These are phyloP conservation scores for Zaprionus vittiger DNA, from an alignment of 1,140 invertebrate species.

Conservation along the genomic window DNA sequence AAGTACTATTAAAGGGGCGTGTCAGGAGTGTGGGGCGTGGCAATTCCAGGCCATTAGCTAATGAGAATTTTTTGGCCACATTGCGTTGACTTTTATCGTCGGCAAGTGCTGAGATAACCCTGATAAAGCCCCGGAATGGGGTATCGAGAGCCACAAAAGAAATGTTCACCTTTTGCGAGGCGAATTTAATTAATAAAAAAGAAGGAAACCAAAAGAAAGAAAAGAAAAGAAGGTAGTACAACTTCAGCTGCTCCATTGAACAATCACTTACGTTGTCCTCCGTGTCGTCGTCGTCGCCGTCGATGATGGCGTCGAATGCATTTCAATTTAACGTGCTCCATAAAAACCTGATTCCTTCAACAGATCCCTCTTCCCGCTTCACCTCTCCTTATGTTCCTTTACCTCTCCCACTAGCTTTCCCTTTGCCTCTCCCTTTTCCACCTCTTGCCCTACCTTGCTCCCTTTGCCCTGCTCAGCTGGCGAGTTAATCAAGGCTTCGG, in stretches of 20 bases:
- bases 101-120: slow-evolving; percentile 23
- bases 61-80: slow-evolving; percentile 47
- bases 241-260: slow-evolving; percentile 67
- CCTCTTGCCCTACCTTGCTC: not conserved
- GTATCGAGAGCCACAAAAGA: slow-evolving; percentile 32
- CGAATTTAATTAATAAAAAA: slow-evolving; percentile 75
- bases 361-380: not conserved
- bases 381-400: not conserved
- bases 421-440: not conserved
- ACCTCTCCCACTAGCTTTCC: not conserved
- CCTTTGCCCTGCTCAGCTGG: slow-evolving; percentile 13
- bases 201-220: not conserved
- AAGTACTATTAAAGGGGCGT: slow-evolving; percentile 51
- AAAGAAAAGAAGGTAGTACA: slow-evolving; percentile 7
- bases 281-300: slow-evolving; percentile 4
- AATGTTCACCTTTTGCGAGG: slow-evolving; percentile 49
- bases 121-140: not conserved
- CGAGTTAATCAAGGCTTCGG: slow-evolving; percentile 78
- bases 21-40: slow-evolving; percentile 1
- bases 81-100: slow-evolving; percentile 50
- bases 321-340: slow-evolving; percentile 72
- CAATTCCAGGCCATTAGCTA: slow-evolving; percentile 75
- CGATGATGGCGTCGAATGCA: slow-evolving; percentile 55
- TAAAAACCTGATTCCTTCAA: slow-evolving; percentile 23
- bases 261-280: slow-evolving; percentile 48